Evolutionary conservation across 53 echinoderm and acorn worm species (phyloP).

Genomic region (Crossaster papposus): DNA sequence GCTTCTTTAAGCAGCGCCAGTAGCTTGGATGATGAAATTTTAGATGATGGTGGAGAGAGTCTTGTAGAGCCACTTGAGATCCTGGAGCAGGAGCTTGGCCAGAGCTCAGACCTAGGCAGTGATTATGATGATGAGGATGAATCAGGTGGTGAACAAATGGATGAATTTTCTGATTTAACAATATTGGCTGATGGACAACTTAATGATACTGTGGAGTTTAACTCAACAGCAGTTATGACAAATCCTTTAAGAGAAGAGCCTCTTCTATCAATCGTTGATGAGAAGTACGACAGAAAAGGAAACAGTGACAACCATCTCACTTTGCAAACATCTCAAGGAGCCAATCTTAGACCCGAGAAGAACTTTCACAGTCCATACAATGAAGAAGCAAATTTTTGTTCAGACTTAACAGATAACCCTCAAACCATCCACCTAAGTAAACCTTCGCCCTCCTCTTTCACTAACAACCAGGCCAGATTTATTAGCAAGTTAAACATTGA

Average conservation of each 20-base stretch:
- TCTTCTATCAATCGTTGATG: no score
- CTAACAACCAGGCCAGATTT: neutral
- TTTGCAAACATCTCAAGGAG: neutral
- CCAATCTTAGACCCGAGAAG: neutral
- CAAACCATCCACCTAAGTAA: neutral
- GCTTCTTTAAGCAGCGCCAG: conserved; percentile 28
- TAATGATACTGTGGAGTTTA: conserved; percentile 19
- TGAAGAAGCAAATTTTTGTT: neutral
- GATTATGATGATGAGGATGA: conserved; percentile 26
- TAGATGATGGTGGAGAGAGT: conserved; percentile 36
- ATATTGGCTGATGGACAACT: conserved; percentile 17
- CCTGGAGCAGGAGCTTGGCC: conserved; percentile 40
- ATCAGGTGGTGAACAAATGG: conserved; percentile 19
- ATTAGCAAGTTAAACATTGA: neutral
- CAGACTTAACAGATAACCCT: neutral
- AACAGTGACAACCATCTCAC: neutral
- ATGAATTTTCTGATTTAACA: conserved; percentile 12
- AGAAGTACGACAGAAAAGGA: neutral
- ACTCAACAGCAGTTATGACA: neutral
- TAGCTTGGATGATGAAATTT: conserved; percentile 15
- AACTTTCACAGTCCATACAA: neutral
- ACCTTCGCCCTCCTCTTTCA: neutral
- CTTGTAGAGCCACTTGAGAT: conserved; percentile 54
- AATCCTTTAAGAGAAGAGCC: neutral
- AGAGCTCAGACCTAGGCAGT: conserved; percentile 27